These are phyloP conservation scores for Mnemiopsis leidyi DNA, from an alignment of 37 sponge, comb jelly and placozoan genomes.

Conservation along the genomic window DNA sequence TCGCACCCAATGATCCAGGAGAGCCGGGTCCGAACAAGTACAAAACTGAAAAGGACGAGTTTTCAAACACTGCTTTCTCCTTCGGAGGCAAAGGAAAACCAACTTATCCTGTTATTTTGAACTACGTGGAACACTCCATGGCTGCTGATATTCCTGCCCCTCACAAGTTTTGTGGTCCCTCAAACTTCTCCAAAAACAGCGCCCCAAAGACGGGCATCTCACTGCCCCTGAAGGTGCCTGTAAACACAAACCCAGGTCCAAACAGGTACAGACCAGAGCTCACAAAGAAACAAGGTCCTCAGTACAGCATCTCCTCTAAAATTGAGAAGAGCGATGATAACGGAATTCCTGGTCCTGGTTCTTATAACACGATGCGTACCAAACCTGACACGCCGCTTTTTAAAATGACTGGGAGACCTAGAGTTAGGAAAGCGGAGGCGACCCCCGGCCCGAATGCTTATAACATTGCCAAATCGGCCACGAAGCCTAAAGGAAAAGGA, in stretches of 20 bases:
- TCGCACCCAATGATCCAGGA: neutral
- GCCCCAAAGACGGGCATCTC: neutral
- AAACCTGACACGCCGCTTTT: slow-evolving; percentile 3
- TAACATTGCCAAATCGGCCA: neutral
- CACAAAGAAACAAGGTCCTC: neutral
- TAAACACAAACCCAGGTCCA: neutral
- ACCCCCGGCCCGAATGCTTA: slow-evolving; percentile 59
- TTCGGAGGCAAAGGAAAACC: slow-evolving; percentile 48
- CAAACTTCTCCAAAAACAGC: slow-evolving; percentile 32
- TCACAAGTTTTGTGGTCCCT: neutral
- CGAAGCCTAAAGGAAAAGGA: neutral
- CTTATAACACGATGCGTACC: neutral
- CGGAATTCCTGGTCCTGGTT: slow-evolving; percentile 34
- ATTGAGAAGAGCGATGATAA: neutral
- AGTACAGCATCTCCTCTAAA: slow-evolving; percentile 10
- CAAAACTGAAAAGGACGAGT: neutral
- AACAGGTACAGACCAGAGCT: slow-evolving; percentile 10
- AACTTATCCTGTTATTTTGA: slow-evolving; percentile 17
- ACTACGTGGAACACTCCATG: neutral
- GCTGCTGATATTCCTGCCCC: slow-evolving; percentile 5
- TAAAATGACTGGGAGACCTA: slow-evolving; percentile 48
- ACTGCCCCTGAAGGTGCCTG: neutral
- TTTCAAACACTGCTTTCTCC: neutral
- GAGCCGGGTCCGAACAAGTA: slow-evolving; percentile 51
- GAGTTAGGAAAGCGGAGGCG: neutral